phyloP scores from a whole-genome alignment of 1,140 invertebrate genomes.

The Brachionus rotundiformis region DNA sequence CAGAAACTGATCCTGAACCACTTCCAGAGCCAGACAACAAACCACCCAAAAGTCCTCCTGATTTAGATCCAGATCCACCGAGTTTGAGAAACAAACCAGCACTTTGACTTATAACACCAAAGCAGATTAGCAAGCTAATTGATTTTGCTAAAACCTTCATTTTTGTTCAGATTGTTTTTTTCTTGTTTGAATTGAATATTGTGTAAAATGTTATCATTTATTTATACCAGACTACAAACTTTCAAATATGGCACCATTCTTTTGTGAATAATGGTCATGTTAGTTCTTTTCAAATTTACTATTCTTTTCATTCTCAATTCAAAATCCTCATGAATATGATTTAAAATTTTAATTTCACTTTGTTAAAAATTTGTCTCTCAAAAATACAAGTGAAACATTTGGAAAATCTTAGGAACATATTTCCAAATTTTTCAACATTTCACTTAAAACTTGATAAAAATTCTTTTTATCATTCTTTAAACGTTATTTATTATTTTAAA shows the following conservation, averaged over 20 bases:
- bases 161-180: background rate
- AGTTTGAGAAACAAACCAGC: background rate
- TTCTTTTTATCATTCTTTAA: too few relatives aligned
- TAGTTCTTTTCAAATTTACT: background rate
- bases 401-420: background rate
- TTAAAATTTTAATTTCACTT: background rate
- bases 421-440: background rate
- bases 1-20: background rate
- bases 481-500: too few relatives aligned
- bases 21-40: background rate
- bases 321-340: background rate
- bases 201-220: background rate
- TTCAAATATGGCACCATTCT: background rate
- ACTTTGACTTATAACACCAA: background rate
- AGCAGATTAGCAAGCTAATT: background rate
- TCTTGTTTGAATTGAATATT: background rate
- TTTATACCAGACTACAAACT: background rate
- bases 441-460: too few relatives aligned
- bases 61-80: background rate
- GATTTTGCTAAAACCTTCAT: background rate
- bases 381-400: background rate
- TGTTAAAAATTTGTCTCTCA: too few relatives aligned
- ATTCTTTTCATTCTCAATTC: background rate
- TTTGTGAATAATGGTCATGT: background rate
- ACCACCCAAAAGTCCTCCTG: background rate